Evolutionary conservation across 2,888 invertebrate genomes (phyloP).

Genomic region (Nephrotoma guestfalica): DNA sequence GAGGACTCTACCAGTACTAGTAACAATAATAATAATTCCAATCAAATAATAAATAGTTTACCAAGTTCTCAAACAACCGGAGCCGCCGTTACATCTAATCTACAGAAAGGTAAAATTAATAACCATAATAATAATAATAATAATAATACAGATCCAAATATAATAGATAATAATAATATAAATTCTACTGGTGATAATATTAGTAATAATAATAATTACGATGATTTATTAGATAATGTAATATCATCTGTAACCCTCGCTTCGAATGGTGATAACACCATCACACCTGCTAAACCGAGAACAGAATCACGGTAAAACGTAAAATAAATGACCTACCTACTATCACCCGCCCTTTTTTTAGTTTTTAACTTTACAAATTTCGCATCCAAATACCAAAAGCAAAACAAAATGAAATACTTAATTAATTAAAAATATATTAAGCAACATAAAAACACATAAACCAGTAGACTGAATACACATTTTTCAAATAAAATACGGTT

Average conservation of each 20-base stretch:
- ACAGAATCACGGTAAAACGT: background rate
- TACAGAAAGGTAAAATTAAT: conserved; percentile 1
- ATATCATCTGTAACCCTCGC: background rate
- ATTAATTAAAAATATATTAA: background rate
- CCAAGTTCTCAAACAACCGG: conserved; percentile 1
- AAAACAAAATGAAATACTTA: background rate
- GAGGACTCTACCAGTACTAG: background rate
- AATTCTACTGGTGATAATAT: background rate
- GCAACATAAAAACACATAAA: background rate
- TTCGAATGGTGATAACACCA: background rate
- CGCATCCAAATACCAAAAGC: background rate
- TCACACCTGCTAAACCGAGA: background rate
- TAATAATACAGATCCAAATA: background rate
- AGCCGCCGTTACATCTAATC: background rate
- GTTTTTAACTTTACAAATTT: background rate
- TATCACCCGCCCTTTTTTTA: background rate
- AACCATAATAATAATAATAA: background rate
- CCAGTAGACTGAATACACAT: background rate
- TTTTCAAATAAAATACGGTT: background rate
- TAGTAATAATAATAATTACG: background rate
- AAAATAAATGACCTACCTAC: background rate
- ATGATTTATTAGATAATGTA: background rate
- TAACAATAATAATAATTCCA: conserved; percentile 3
- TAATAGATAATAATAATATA: background rate
- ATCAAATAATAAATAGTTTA: background rate